Evolutionary conservation across 2,797 vertebrate genomes (phyloP).

Genomic region (Gallirallus australis): DNA sequence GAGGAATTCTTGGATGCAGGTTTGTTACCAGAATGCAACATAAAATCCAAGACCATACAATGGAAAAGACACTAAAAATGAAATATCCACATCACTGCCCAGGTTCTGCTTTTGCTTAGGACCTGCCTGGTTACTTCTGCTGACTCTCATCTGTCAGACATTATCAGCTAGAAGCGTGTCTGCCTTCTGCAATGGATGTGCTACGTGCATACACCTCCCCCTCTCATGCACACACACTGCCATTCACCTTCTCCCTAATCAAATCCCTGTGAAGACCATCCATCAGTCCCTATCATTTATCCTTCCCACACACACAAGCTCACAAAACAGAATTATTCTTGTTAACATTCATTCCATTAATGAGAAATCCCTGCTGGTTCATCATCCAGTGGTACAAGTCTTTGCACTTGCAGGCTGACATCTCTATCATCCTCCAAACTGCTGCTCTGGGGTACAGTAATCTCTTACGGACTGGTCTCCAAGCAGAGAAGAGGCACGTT

Average conservation of each 20-base stretch:
- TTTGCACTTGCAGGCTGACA: slow-evolving; percentile 40
- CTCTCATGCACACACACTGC: background rate
- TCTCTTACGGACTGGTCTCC: slow-evolving; percentile 27
- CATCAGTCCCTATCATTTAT: slow-evolving; percentile 48
- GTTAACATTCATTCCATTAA: slow-evolving; percentile 70
- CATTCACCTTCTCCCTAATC: slow-evolving; percentile 40
- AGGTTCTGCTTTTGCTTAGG: background rate
- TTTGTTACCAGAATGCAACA: background rate
- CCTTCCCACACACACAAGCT: background rate
- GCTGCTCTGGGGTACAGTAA: slow-evolving; percentile 35
- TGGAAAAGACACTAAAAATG: background rate
- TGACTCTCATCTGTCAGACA: background rate
- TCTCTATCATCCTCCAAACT: slow-evolving; percentile 58
- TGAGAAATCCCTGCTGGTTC: slow-evolving; percentile 66
- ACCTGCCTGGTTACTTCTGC: background rate
- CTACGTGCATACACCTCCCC: background rate
- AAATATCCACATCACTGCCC: background rate
- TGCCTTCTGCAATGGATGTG: background rate
- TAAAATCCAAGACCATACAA: background rate
- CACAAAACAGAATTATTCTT: slow-evolving; percentile 61
- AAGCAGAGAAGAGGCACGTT: background rate
- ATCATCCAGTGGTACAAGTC: slow-evolving; percentile 31
- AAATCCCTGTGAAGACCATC: slow-evolving; percentile 57
- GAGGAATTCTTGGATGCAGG: background rate
- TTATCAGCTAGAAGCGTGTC: background rate